A percentile compares a stretch with the other conserved stretches of the same genome.
Evolutionary conservation across 2,113 vertebrate species (phyloP).

Genomic region (Tragelaphus strepsiceros): DNA sequence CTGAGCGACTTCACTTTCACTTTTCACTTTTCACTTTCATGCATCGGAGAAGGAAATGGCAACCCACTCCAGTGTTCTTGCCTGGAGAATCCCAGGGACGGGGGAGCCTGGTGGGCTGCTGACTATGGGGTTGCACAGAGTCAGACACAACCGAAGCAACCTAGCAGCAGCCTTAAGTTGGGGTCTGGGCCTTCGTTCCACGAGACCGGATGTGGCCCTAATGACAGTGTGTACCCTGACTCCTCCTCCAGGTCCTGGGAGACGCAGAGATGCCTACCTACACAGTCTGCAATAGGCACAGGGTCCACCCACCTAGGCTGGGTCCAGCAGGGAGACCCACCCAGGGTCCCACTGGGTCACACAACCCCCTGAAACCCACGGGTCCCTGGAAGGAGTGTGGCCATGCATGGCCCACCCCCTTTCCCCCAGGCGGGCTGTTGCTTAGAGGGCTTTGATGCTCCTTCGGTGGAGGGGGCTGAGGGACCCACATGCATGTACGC

Average conservation of each 20-base stretch:
- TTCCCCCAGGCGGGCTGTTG: background rate
- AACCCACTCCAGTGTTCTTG: too few relatives aligned
- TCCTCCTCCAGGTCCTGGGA: background rate
- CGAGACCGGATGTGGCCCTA: accelerated
- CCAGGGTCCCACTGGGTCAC: background rate
- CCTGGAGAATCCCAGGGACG: too few relatives aligned
- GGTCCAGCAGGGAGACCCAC: background rate
- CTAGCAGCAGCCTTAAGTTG: background rate
- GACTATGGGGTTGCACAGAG: too few relatives aligned
- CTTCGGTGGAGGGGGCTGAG: accelerated
- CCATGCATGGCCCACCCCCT: accelerated
- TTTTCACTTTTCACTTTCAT: too few relatives aligned
- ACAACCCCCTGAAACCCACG: too few relatives aligned
- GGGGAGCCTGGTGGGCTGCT: too few relatives aligned
- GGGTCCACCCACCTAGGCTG: accelerated
- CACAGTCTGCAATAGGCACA: accelerated
- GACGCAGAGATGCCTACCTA: background rate
- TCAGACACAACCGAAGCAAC: too few relatives aligned
- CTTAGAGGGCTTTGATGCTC: accelerated
- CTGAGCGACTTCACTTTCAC: too few relatives aligned
- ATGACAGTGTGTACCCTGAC: accelerated
- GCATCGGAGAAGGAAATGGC: too few relatives aligned
- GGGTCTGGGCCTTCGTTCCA: background rate
- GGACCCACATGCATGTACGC: background rate
- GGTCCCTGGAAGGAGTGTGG: background rate